A percentile compares a stretch with the other conserved stretches of the same genome.
These are phyloP conservation scores for Encarsia formosa DNA, from an alignment of 2,888 invertebrate genomes.

Conservation along the genomic window DNA sequence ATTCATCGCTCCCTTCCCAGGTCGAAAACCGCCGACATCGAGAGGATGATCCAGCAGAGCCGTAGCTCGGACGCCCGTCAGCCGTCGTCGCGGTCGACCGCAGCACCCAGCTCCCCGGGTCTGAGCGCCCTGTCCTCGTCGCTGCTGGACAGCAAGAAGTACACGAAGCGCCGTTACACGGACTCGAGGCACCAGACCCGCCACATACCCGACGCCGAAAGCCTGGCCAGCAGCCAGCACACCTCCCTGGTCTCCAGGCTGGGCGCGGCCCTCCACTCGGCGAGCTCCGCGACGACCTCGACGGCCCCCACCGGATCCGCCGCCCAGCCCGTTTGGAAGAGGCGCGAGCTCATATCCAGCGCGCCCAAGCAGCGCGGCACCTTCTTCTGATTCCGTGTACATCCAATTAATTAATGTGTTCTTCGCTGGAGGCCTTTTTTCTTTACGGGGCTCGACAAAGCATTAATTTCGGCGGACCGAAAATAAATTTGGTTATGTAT, in stretches of 20 bases:
- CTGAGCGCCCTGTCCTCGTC: conserved; percentile 32
- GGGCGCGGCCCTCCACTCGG: conserved; percentile 3
- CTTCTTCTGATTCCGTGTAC: conserved; percentile 11
- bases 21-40: conserved; percentile 67
- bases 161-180: conserved; percentile 60
- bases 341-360: conserved; percentile 77
- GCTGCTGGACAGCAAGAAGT: conserved; percentile 57
- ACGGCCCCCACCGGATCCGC: conserved; percentile 21
- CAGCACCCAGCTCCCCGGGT: conserved; percentile 23
- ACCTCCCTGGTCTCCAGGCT: conserved; percentile 20
- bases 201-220: conserved; percentile 57
- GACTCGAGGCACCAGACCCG: conserved; percentile 60
- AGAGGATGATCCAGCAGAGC: conserved; percentile 55
- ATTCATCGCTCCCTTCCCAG: conserved; percentile 32
- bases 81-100: conserved; percentile 47
- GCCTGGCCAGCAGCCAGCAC: conserved; percentile 41
- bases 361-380: conserved; percentile 54
- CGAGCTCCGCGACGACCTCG: neutral
- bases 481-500: too few relatives aligned
- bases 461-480: too few relatives aligned
- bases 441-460: too few relatives aligned
- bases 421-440: too few relatives aligned
- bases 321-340: conserved; percentile 65
- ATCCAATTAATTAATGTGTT: too few relatives aligned
- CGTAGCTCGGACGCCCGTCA: conserved; percentile 48